Evolutionary conservation across 1,140 invertebrate species (phyloP), one percentile per base, ranked within the genome.

Genomic region (Lamellibrachia luymesi): DNA sequence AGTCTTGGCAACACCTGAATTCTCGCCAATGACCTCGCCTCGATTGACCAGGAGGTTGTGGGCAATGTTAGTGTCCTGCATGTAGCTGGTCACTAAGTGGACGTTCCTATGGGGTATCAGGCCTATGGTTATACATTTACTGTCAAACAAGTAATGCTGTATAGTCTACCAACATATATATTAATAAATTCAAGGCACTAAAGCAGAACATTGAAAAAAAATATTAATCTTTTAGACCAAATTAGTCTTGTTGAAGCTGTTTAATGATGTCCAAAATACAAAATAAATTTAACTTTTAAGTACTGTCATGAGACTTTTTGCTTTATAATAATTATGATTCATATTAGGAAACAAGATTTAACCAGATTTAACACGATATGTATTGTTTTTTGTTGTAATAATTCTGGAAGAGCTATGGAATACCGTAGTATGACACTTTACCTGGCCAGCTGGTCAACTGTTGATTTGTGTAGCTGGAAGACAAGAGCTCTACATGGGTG

Each of bases 31-130:
- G 17, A 92, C 51, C 91, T 95, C 96, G 5, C 97, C 97, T 95
- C 97, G 95, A 22, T 97, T 98, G 27, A 98, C 96, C 92, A 97
- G 97, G 80, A 98, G 94, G 95, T 98, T 98, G 94, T 98, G 97
- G 13, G 97, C 97, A 90, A 98, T 97, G 92, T 97, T 96, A 38
- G 91, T 51, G 17, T 51, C 22, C 56, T 93, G 93, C 25, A 93
- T 51, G 51, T 92, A 92, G 22, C 92, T 90, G 51, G 64, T 49
- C n/a, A 90, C 89, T 13, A 6, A 10, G n/a, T 89, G 49, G 27
- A 93, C 92, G 89, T 38, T n/a, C 51, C 92, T 93, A n/a, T 90
- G 89, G 52, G 49, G 56, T 89, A 49, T 10, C 56, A 89, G 49
- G 89, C n/a, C 52, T 4, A n/a, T n/a, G 38, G 25, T 49, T 49